Evolutionary conservation across 2,113 vertebrate species (phyloP), one percentile per base, ranked within the genome.

Genomic region (Sceloporus undulatus): DNA sequence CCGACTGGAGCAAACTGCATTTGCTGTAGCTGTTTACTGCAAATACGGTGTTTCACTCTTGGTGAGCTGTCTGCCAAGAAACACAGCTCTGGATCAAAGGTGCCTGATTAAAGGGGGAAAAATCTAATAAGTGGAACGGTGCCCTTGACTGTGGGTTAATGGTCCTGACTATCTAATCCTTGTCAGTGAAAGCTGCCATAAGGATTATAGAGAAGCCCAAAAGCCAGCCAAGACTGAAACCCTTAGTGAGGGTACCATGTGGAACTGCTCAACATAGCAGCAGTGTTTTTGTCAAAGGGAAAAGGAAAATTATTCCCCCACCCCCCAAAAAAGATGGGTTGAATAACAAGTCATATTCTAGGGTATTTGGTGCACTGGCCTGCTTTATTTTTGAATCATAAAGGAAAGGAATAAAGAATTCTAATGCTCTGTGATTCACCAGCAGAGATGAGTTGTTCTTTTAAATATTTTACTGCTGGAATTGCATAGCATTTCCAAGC

Each of bases 81-180:
- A 56, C 74, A 65, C 87, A 91, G 78, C 56, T 93, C 92, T 62
- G 38, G 85, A 92, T 94, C 91, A 93, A 92, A 95, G 82, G 74
- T 82, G 11, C 91, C 79, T 92, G 89, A 92, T 93, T 89, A 77
- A 62, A 89, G 94, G 88, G 87, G 48, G 88, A 88, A 83, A 79
- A 79, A 83, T 73, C 82, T 68, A 88, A 21, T 68, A 90, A 76
- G 66, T 88, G 83, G 71, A 76, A 38, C 16, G 13, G 2, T 92
- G 86, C 54, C 91, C 93, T 96, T 95, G 92, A 54, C 79, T 91
- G 11, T 80, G 56, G 79, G 91, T 94, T 95, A 94, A 95, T 92
- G 83, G 80, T 29, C 5, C 48, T 21, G 27, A 84, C 25, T 90
- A 76, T 93, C 83, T 91, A 77, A 75, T 89, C 78, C 75, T 90